Conservation (phyloP, 2,888 invertebrate genomes). For the Papilio gigon region DNA sequence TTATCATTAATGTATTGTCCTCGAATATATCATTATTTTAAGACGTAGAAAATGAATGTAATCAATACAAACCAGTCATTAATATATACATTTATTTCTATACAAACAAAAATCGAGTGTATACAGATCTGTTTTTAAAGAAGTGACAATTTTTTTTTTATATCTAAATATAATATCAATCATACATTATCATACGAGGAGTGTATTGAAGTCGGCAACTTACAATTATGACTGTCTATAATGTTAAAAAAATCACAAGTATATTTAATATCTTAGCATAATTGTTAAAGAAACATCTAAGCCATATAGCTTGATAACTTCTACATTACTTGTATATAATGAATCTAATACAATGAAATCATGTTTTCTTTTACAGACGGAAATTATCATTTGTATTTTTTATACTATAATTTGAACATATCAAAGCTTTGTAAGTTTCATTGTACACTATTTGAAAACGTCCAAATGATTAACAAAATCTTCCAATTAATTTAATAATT, state of each 20-base stretch:
- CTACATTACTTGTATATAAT: background rate
- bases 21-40: constrained; percentile 1
- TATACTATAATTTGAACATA: background rate
- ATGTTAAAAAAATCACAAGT: background rate
- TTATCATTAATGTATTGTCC: constrained; percentile 10
- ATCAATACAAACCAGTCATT: background rate
- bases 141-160: background rate
- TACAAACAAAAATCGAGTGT: background rate
- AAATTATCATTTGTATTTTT: background rate
- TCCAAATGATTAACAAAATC: background rate
- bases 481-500: background rate
- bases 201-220: background rate
- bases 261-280: background rate
- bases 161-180: background rate
- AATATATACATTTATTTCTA: background rate
- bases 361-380: background rate
- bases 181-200: background rate
- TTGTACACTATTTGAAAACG: background rate
- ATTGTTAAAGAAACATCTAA: background rate
- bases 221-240: background rate
- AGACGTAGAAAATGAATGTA: background rate
- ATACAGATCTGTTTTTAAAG: background rate
- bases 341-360: background rate
- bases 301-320: background rate
- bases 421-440: background rate